Evolutionary conservation across 2,113 vertebrate genomes (phyloP).

Genomic region (Atrichornis clamosus): DNA sequence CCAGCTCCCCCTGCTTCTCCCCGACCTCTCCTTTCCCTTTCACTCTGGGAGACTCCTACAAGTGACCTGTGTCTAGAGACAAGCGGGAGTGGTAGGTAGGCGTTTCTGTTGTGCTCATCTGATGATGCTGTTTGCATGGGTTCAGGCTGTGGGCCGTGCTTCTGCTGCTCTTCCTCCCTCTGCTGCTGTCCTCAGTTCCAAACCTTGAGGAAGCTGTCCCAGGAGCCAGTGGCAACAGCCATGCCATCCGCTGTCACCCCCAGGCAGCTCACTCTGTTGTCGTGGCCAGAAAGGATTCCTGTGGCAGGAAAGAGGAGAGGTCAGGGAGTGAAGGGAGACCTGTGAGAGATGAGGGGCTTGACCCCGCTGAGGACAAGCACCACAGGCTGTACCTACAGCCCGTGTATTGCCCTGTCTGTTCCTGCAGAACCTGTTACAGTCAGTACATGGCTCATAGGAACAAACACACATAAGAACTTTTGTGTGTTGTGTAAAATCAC

Average conservation of each 20-base stretch:
- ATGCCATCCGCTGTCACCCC: conserved; percentile 91
- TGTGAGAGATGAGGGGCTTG: neutral
- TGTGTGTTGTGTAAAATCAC: accelerated
- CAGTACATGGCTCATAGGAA: neutral
- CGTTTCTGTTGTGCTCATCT: neutral
- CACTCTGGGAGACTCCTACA: conserved; percentile 2
- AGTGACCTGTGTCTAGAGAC: conserved; percentile 30
- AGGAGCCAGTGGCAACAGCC: conserved; percentile 95
- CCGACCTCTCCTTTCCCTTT: neutral
- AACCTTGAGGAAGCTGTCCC: conserved; percentile 98
- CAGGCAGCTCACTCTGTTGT: conserved; percentile 97
- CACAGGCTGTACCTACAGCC: accelerated
- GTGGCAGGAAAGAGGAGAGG: neutral
- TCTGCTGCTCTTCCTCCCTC: neutral
- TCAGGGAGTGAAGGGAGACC: neutral
- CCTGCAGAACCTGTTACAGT: accelerated
- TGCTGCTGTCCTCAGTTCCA: conserved; percentile 83
- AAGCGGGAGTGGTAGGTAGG: conserved; percentile 16
- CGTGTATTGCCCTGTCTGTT: accelerated
- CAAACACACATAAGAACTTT: neutral
- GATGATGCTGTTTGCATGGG: neutral
- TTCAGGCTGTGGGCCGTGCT: neutral
- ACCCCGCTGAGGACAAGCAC: accelerated
- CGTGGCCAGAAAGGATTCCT: conserved; percentile 94
- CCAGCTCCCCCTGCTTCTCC: neutral